Conservation (phyloP, 1,140 invertebrate species). For the Nasonia vitripennis region DNA sequence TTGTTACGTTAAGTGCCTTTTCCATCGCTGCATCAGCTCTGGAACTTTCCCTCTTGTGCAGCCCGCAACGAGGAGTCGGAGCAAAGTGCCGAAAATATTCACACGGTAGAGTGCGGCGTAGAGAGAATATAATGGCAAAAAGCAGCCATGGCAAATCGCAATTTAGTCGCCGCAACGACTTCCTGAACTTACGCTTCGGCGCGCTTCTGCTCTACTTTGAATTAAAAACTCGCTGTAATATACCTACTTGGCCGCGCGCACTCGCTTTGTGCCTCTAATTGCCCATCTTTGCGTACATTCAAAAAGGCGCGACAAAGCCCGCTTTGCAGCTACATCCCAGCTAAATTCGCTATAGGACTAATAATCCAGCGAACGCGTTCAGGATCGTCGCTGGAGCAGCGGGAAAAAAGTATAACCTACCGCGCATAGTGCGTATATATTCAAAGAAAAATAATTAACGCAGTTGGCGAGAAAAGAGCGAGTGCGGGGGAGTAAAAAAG, state of each 20-base stretch:
- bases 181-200: not conserved
- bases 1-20: constrained; percentile 42
- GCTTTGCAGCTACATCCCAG: too few species aligned
- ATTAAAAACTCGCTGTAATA: not conserved
- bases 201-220: not conserved
- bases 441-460: constrained; percentile 21
- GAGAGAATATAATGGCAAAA: not conserved
- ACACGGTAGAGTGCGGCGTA: too few species aligned
- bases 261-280: too few species aligned
- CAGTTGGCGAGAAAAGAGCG: not conserved
- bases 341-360: too few species aligned
- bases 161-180: too few species aligned
- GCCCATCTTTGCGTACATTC: too few species aligned
- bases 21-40: not conserved
- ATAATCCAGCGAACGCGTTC: not conserved
- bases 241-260: not conserved
- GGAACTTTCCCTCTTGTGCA: too few species aligned
- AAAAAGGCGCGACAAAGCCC: too few species aligned
- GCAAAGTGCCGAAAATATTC: too few species aligned
- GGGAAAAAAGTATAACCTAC: not conserved
- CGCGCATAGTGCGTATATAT: not conserved
- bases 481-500: not conserved
- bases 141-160: not conserved
- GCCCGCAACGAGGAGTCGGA: too few species aligned
- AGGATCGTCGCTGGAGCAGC: too few species aligned